Base-by-base conservation (phyloP, 2,797 vertebrate species). In the Dendrocincla tyrannina region DNA sequence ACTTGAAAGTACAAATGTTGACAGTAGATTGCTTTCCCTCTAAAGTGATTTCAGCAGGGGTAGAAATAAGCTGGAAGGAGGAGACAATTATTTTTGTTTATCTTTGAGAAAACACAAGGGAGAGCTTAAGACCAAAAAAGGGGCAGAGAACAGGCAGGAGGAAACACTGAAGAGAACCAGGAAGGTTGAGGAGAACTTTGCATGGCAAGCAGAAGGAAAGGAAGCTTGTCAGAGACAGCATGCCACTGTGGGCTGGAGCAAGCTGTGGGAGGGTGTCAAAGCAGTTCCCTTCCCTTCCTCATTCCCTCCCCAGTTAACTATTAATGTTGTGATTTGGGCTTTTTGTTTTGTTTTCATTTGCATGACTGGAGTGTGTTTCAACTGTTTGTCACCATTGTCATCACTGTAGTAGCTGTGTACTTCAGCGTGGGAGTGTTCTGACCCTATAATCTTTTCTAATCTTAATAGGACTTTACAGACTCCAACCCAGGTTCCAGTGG, bases 401-500 rank as follows among this genome's bases (percentile, higher is more conserved):
- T 28, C 7, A 4, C 4, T 39, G 64, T 17, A 59, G 39, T 50
- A 27, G 9, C 49, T 49, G 50, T 32, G 19, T 59, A 52, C 33
- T 35, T 70, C 68, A 50, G 6, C 0, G 0, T 55, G 47, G 33
- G 77, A 74, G 12, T 41, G 18, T 80, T 77, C 68, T 96, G 59
- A 96, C 73, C 11, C 17, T 81, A 2, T 84, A 75, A 91, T 92
- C 32, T 97, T 95, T 95, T 78, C 46, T 84, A 39, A 92, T 94
- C 55, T 97, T 91, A 53, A 63, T 62, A 98, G 98, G 97, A 98
- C 97, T 73, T 96, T 98, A 84, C 98, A 98, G 88, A 94, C 97
- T 86, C 97, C 98, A 74, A n/a, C 98, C 68, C 98, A 98, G 79
- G 98, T 98, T 85, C 98, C 98, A 33, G 98, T 98, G 74, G 98